These are phyloP conservation scores for Cataglyphis albicans DNA, from an alignment of 2,888 invertebrate genomes.

Conservation along the genomic window DNA sequence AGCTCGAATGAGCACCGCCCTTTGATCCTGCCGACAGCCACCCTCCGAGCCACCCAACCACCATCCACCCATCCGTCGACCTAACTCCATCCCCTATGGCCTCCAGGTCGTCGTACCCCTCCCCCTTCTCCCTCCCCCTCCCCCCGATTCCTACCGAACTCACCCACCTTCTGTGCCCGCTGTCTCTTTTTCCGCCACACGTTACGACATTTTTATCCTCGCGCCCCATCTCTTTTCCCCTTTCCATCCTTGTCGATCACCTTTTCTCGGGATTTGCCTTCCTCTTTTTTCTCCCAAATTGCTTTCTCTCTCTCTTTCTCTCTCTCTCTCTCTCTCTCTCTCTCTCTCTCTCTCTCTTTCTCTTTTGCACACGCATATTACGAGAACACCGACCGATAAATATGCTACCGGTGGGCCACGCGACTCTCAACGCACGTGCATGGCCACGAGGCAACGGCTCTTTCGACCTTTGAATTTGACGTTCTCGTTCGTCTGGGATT, in stretches of 20 bases:
- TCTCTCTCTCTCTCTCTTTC: not conserved
- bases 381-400: slow-evolving; percentile 74
- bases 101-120: slow-evolving; percentile 20
- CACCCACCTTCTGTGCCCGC: slow-evolving; percentile 10
- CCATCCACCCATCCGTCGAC: slow-evolving; percentile 69
- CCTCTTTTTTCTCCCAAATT: not conserved
- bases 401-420: slow-evolving; percentile 74
- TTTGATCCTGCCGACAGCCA: slow-evolving; percentile 85
- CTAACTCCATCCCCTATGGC: slow-evolving; percentile 71
- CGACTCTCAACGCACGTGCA: slow-evolving; percentile 48
- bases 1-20: slow-evolving; percentile 83
- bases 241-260: not conserved
- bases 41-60: slow-evolving; percentile 76
- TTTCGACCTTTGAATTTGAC: slow-evolving; percentile 29
- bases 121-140: slow-evolving; percentile 10
- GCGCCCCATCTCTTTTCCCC: not conserved
- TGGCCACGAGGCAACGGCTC: slow-evolving; percentile 46
- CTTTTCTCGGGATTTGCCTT: slow-evolving; percentile 15
- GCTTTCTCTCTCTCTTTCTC: not conserved
- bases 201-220: slow-evolving; percentile 48
- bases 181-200: slow-evolving; percentile 43
- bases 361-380: not conserved
- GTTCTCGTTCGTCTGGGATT: slow-evolving; percentile 44
- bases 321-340: not conserved
- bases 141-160: slow-evolving; percentile 26